These are phyloP conservation scores for Procambarus virginalis DNA, from an alignment of 1,140 invertebrate genomes.

Conservation along the genomic window DNA sequence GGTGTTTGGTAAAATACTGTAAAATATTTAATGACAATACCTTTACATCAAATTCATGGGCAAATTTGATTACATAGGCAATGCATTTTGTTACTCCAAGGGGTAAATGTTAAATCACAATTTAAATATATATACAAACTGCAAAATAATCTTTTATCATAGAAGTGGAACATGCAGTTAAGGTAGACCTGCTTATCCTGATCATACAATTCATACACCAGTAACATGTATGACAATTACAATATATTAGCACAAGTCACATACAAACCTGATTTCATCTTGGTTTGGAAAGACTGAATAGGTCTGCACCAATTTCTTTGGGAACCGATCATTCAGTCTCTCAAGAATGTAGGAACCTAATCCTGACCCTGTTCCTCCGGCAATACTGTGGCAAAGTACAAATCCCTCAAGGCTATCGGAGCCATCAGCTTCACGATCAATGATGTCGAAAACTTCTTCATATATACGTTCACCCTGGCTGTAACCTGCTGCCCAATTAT, in stretches of 20 bases:
- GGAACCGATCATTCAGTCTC: constrained; percentile 93
- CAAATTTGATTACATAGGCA: too few relatives aligned
- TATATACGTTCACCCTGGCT: constrained; percentile 93
- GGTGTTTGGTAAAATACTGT: too few relatives aligned
- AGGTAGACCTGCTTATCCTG: too few relatives aligned
- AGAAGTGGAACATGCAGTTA: too few relatives aligned
- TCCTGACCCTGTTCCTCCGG: constrained; percentile 98
- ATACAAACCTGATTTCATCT: constrained; percentile 86
- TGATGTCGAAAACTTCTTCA: constrained; percentile 99
- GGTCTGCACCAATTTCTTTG: constrained; percentile 98
- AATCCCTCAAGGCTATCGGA: constrained; percentile 99
- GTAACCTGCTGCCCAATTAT: constrained; percentile 99
- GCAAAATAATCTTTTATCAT: too few relatives aligned
- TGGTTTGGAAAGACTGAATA: constrained; percentile 99
- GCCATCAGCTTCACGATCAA: constrained; percentile 98
- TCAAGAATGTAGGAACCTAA: constrained; percentile 97
- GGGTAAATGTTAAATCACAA: too few relatives aligned
- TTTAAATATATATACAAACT: too few relatives aligned
- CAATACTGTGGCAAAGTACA: constrained; percentile 99
- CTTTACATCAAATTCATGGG: too few relatives aligned
- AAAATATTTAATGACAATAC: too few relatives aligned
- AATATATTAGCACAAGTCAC: constrained; percentile 70
- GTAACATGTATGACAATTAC: too few relatives aligned
- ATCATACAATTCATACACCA: too few relatives aligned
- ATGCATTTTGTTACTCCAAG: too few relatives aligned